Evolutionary conservation across 2,888 invertebrate genomes (phyloP), one percentile per base, ranked within the genome.

Genomic region (Euplagia quadripunctaria): DNA sequence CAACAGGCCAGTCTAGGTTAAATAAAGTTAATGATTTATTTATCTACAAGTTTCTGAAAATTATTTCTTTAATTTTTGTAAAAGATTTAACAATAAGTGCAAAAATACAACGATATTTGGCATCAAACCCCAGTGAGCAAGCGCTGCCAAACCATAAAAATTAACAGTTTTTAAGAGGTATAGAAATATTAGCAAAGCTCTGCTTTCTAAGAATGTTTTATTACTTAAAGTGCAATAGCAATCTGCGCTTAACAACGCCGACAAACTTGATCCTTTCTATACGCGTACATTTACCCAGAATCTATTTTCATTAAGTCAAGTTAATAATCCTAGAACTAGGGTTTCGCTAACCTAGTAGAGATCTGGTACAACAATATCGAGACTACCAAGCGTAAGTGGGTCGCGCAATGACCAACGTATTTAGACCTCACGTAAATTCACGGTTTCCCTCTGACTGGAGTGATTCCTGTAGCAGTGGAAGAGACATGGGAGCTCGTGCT

Each of bases 281-380:
- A 73, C n/a, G 8, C 55, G 64, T 41, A 73, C 68, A 65, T 78
- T 78, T 76, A 75, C 69, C 64, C 46, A 70, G 76, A 80, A 80
- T 79, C 79, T 82, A 83, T 85, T 87, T 86, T 82, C 82, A 88
- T 87, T 86, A 88, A 79, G 79, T 83, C 82, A 84, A 90, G 88
- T 91, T 90, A 90, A 90, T 92, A 91, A 91, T 91, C 88, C 88
- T 87, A 90, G 86, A 89, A 89, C 87, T 88, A 88, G 87, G 87
- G 87, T 89, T 89, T 86, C 83, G 85, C 85, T 89, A 91, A 90
- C 91, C 88, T 86, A 88, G 82, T 86, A 89, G 84, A 91, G 89
- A 93, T 93, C 93, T 92, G 86, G 92, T 91, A 91, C 90, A 92
- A 93, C 90, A 92, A 92, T 92, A 93, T 91, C 87, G 91, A 91